These are phyloP conservation scores for Propithecus deckenii DNA, from an alignment of 2,797 vertebrate genomes.

Conservation along the genomic window DNA sequence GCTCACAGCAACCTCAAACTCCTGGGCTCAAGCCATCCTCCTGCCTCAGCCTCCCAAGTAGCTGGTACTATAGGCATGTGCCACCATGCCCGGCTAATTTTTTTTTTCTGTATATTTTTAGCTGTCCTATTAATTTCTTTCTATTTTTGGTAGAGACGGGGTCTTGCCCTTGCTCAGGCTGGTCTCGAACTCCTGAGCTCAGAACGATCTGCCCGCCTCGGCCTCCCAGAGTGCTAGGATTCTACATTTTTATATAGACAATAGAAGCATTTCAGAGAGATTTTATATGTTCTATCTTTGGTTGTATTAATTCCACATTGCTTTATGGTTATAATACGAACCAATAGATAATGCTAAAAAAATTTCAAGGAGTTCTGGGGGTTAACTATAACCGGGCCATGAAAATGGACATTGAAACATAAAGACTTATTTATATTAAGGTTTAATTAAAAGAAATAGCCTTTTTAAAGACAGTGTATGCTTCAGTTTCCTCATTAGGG, in stretches of 20 bases:
- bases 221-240: no score
- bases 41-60: no score
- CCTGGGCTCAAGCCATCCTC: no score
- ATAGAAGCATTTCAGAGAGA: neutral
- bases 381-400: neutral
- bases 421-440: neutral
- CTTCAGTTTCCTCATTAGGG: neutral
- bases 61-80: no score
- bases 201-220: no score
- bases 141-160: no score
- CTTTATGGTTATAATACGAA: neutral
- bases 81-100: no score
- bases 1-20: no score
- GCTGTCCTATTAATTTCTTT: no score
- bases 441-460: neutral
- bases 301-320: neutral
- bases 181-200: no score
- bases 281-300: neutral
- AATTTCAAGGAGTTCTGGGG: neutral
- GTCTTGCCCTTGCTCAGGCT: no score
- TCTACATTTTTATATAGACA: neutral
- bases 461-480: neutral
- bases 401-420: neutral
- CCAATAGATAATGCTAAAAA: neutral
- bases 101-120: no score